Evolutionary conservation across 2,113 vertebrate species (phyloP).

Genomic region (Columba livia): DNA sequence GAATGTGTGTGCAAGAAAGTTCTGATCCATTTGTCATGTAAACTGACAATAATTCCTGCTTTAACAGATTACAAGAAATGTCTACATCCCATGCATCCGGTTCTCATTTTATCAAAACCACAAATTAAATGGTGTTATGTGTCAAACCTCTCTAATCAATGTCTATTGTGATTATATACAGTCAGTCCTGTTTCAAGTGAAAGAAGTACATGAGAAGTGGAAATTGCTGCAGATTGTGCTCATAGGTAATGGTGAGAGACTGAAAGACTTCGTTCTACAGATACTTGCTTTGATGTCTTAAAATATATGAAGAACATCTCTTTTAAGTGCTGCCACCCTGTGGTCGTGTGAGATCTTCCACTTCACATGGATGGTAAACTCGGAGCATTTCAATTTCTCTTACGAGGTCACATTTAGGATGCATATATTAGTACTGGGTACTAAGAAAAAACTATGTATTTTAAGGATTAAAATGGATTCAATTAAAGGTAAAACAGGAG

Average conservation of each 20-base stretch:
- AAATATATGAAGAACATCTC: background rate
- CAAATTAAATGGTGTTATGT: background rate
- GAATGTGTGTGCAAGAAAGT: background rate
- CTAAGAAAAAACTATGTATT: background rate
- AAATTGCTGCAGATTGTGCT: background rate
- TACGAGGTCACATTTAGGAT: background rate
- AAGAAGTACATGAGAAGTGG: background rate
- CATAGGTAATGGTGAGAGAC: background rate
- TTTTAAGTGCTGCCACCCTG: background rate
- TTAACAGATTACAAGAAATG: background rate
- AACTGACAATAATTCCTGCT: background rate
- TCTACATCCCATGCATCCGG: background rate
- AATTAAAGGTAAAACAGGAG: background rate
- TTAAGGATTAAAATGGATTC: background rate
- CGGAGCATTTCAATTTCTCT: background rate
- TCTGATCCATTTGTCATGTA: background rate
- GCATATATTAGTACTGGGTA: background rate
- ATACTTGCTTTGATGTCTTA: background rate
- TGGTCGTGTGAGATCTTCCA: background rate
- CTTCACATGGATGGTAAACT: background rate
- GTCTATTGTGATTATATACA: background rate
- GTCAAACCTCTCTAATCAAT: background rate
- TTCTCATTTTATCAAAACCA: background rate
- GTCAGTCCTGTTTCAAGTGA: background rate
- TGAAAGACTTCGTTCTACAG: background rate